Evolutionary conservation across 2,888 invertebrate species (phyloP).

Genomic region (Marronus borbonicus): DNA sequence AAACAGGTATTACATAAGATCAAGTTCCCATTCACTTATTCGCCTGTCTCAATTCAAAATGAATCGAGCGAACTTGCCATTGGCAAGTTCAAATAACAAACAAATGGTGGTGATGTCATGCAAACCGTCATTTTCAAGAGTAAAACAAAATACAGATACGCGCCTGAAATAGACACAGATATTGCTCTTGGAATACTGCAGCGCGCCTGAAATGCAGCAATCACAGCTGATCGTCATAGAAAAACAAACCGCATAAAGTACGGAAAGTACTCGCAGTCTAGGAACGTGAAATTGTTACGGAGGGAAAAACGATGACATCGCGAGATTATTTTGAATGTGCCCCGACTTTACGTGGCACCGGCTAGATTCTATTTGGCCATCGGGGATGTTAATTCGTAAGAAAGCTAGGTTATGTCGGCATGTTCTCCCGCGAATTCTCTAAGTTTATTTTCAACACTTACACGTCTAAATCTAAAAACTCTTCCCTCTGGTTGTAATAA

Average conservation of each 20-base stretch:
- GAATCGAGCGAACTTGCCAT: constrained; percentile 42
- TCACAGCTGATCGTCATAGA: constrained; percentile 38
- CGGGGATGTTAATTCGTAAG: constrained; percentile 8
- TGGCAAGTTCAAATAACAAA: constrained; percentile 47
- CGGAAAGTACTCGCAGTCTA: too few relatives aligned
- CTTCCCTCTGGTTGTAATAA: constrained; percentile 60
- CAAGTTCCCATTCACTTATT: constrained; percentile 46
- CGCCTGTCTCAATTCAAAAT: constrained; percentile 36
- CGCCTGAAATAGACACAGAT: constrained; percentile 1
- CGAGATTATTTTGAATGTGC: too few relatives aligned
- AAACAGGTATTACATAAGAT: constrained; percentile 47
- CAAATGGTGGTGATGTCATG: constrained; percentile 42
- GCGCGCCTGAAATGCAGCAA: constrained; percentile 41
- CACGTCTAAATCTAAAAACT: constrained; percentile 60
- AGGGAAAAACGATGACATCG: too few relatives aligned
- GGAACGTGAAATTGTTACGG: too few relatives aligned
- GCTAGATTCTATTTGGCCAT: not conserved
- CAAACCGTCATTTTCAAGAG: constrained; percentile 41
- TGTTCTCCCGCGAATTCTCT: constrained; percentile 37
- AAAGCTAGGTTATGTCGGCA: constrained; percentile 39
- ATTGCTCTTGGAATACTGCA: constrained; percentile 15
- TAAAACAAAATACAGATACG: constrained; percentile 5
- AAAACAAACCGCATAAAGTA: constrained; percentile 19
- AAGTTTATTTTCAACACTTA: constrained; percentile 57
- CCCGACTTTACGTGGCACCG: too few relatives aligned